Evolutionary conservation across 2,113 vertebrate species (phyloP).

Genomic region (Hypomesus transpacificus): DNA sequence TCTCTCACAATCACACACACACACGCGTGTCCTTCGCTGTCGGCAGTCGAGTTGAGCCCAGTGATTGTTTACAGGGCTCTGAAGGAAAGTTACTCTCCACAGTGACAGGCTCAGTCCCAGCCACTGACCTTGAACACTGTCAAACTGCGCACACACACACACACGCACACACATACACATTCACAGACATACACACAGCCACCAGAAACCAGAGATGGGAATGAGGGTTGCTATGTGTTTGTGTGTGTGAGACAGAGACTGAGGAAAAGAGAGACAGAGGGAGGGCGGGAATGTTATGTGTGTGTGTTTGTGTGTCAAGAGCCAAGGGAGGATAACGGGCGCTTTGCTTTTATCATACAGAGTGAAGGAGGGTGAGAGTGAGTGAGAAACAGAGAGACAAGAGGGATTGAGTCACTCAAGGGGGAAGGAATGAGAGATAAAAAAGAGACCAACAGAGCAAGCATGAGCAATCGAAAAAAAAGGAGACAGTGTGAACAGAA

Average conservation of each 20-base stretch:
- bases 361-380: neutral
- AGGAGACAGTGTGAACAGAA: too few relatives aligned
- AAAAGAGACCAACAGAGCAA: too few relatives aligned
- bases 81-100: neutral
- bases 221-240: too few relatives aligned
- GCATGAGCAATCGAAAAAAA: too few relatives aligned
- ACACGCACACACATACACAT: too few relatives aligned
- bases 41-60: neutral
- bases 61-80: neutral
- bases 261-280: neutral
- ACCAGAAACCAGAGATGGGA: neutral
- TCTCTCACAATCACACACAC: constrained; percentile 46
- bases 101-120: neutral
- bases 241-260: neutral
- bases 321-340: neutral
- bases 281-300: neutral
- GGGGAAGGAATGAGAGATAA: neutral
- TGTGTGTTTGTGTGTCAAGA: too few relatives aligned
- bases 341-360: neutral
- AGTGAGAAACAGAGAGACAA: neutral
- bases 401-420: neutral
- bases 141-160: neutral
- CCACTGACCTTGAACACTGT: constrained; percentile 8
- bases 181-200: neutral
- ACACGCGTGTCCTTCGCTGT: constrained; percentile 53